These are phyloP conservation scores for Entomobrya proxima DNA, from an alignment of 2,888 invertebrate genomes.

Conservation along the genomic window DNA sequence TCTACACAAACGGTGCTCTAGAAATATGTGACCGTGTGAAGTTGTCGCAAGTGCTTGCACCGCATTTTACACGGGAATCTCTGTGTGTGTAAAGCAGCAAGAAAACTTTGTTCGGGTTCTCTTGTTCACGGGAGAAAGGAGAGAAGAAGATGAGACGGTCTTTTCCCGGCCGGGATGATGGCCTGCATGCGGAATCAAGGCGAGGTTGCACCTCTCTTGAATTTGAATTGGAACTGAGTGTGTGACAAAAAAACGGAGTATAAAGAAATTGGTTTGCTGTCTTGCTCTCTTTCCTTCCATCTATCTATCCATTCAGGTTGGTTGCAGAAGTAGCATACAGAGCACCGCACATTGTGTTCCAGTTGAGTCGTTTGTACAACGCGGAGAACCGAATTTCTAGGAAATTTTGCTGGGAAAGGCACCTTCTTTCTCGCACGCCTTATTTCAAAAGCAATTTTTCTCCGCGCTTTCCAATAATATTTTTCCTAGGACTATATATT, in stretches of 20 bases:
- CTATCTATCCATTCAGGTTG: too few species aligned
- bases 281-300: slow-evolving; percentile 1
- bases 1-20: too few species aligned
- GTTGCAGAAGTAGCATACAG: too few species aligned
- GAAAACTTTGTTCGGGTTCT: not conserved
- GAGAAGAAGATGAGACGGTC: slow-evolving; percentile 46
- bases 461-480: not conserved
- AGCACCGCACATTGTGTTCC: too few species aligned
- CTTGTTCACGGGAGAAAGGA: too few species aligned
- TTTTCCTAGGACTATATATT: not conserved
- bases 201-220: slow-evolving; percentile 47
- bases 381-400: not conserved
- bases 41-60: not conserved
- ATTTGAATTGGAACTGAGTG: slow-evolving; percentile 62
- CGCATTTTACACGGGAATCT: not conserved
- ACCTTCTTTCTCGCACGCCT: not conserved
- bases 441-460: not conserved
- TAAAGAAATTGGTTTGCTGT: slow-evolving; percentile 13
- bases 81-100: too few species aligned
- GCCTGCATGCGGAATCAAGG: slow-evolving; percentile 63
- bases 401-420: not conserved
- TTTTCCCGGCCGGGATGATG: slow-evolving; percentile 51
- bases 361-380: slow-evolving; percentile 52
- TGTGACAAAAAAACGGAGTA: slow-evolving; percentile 17
- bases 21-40: not conserved